phyloP scores from a whole-genome alignment of 1,140 invertebrate species.

The Phenacoccus solenopsis region DNA sequence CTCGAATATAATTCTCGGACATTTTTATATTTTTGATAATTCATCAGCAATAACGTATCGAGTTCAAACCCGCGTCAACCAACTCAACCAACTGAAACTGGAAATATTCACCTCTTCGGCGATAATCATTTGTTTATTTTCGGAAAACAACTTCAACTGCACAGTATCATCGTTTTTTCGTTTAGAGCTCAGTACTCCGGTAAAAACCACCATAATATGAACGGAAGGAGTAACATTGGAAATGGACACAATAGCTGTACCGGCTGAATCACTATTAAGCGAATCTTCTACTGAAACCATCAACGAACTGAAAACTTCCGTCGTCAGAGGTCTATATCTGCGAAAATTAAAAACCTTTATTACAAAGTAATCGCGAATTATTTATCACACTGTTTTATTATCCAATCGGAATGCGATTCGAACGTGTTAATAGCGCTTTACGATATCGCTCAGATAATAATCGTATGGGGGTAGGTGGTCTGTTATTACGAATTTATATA shows the following conservation, averaged over 20 bases:
- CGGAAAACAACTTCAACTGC: slow-evolving; percentile 47
- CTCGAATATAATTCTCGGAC: no score
- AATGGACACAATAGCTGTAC: slow-evolving; percentile 70
- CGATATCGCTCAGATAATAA: no score
- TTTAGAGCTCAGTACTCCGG: slow-evolving; percentile 55
- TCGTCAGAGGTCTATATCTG: slow-evolving; percentile 43
- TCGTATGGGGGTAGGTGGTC: neutral
- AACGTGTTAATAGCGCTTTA: neutral
- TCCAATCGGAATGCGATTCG: neutral
- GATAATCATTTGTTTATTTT: slow-evolving; percentile 53
- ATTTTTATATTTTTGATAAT: no score
- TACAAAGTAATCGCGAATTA: neutral
- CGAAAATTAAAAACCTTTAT: neutral
- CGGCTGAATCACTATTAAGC: slow-evolving; percentile 52
- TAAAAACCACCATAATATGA: slow-evolving; percentile 67
- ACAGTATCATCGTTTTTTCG: slow-evolving; percentile 52
- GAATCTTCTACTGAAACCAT: neutral
- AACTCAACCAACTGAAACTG: no score
- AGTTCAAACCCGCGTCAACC: no score
- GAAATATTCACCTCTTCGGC: slow-evolving; percentile 49
- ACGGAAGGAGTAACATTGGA: slow-evolving; percentile 61
- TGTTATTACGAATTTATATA: neutral
- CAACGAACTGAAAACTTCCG: slow-evolving; percentile 69
- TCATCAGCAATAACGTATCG: no score
- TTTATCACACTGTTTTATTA: neutral